A percentile compares a stretch with the other conserved stretches of the same genome.
Conservation (phyloP, 2,113 vertebrate species). For the Apus apus region DNA sequence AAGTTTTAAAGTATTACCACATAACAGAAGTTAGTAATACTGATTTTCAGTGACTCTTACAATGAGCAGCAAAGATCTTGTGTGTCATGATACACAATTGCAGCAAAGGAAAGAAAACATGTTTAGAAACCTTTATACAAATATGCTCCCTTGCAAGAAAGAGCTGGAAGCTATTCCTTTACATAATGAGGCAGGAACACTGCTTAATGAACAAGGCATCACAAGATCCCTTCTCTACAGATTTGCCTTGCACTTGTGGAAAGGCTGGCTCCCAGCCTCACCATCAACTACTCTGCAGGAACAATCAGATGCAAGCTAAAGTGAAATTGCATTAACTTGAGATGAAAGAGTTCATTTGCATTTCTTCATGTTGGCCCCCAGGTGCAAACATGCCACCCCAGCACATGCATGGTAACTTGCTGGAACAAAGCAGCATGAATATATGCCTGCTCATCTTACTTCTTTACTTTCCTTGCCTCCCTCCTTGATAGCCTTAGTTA, state of each 20-base stretch:
- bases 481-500: not conserved
- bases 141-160: not conserved
- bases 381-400: not conserved
- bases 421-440: conserved; percentile 6
- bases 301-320: not conserved
- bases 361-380: not conserved
- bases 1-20: not conserved
- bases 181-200: not conserved
- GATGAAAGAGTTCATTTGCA: conserved; percentile 55
- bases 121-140: not conserved
- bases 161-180: not conserved
- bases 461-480: not conserved
- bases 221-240: not conserved
- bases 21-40: not conserved
- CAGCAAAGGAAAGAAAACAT: not conserved
- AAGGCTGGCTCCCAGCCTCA: conserved; percentile 2
- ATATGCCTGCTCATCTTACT: not conserved
- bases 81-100: not conserved
- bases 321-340: conserved; percentile 13
- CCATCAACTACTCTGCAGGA: not conserved
- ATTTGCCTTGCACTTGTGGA: conserved; percentile 19
- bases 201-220: not conserved
- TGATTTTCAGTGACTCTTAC: not conserved
- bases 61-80: not conserved
- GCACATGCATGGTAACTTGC: not conserved